A percentile compares a stretch with the other conserved stretches of the same genome.
Evolutionary conservation across 1,140 invertebrate species (phyloP).

Genomic region (Elymnias hypermnestra): DNA sequence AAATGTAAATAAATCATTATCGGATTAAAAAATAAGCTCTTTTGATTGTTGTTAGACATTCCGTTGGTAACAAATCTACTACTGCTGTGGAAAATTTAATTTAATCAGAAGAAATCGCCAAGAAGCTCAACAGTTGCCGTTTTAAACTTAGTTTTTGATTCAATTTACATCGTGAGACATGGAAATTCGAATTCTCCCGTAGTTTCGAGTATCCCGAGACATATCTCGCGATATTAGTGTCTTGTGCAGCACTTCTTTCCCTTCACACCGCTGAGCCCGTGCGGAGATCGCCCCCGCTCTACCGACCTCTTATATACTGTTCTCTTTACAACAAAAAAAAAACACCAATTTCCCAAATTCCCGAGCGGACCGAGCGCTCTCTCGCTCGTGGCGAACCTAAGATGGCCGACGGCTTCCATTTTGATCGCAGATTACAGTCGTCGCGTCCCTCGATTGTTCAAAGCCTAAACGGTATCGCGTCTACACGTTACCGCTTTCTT

Average conservation of each 20-base stretch:
- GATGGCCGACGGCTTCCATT: constrained; percentile 72
- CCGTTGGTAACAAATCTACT: no score
- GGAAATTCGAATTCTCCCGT: no score
- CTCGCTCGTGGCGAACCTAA: constrained; percentile 70
- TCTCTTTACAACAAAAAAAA: constrained; percentile 73
- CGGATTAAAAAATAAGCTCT: no score
- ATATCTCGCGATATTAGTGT: constrained; percentile 25
- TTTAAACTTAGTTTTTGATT: no score
- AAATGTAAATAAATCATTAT: no score
- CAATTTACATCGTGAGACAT: no score
- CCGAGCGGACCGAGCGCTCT: constrained; percentile 61
- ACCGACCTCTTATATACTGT: constrained; percentile 73
- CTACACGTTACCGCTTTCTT: constrained; percentile 33
- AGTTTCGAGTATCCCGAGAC: constrained; percentile 46
- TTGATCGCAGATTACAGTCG: constrained; percentile 69
- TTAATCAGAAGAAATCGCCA: no score
- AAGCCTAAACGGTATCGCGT: constrained; percentile 56
- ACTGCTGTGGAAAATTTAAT: no score
- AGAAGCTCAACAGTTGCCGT: no score
- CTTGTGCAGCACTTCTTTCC: constrained; percentile 50
- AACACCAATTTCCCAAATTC: constrained; percentile 75
- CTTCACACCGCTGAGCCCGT: constrained; percentile 69
- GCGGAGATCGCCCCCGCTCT: constrained; percentile 53
- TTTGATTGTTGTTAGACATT: no score
- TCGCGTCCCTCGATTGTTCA: constrained; percentile 55